phyloP scores from a whole-genome alignment of 2,797 vertebrate genomes.

The Telmatherina bonti region DNA sequence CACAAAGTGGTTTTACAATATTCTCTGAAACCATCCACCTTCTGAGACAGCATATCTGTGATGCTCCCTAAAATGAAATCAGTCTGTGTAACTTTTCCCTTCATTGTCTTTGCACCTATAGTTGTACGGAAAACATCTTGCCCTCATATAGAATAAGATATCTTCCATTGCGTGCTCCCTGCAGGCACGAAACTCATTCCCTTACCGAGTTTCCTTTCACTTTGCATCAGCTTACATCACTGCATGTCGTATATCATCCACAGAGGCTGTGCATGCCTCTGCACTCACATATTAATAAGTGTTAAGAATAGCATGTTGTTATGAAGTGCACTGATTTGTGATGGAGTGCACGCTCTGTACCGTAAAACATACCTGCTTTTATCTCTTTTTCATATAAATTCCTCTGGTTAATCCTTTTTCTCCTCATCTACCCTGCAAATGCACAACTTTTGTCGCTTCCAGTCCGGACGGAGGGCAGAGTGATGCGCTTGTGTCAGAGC shows the following conservation, averaged over 20 bases:
- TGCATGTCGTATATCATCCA: constrained; percentile 38
- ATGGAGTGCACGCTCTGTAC: constrained; percentile 4
- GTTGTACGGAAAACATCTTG: neutral
- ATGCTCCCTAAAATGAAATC: constrained; percentile 13
- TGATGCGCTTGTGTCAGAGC: constrained; percentile 48
- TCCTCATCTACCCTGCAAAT: constrained; percentile 67
- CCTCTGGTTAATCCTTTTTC: constrained; percentile 29
- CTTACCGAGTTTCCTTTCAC: constrained; percentile 35
- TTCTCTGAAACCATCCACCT: constrained; percentile 11
- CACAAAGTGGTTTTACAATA: constrained; percentile 21
- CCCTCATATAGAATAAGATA: constrained; percentile 20
- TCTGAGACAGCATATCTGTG: constrained; percentile 18
- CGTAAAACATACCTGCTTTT: neutral
- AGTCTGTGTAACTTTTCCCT: neutral
- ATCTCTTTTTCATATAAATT: constrained; percentile 10
- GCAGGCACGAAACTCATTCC: constrained; percentile 30
- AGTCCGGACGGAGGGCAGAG: constrained; percentile 62
- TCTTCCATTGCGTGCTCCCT: constrained; percentile 12
- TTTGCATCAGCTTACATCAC: constrained; percentile 70
- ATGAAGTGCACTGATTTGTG: constrained; percentile 14
- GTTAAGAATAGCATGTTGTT: constrained; percentile 9
- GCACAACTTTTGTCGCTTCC: constrained; percentile 77
- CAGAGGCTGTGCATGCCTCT: neutral
- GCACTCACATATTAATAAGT: neutral
- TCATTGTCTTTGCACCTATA: constrained; percentile 4